Conservation (phyloP, 2,888 invertebrate genomes). For the Xestia ashworthii region DNA sequence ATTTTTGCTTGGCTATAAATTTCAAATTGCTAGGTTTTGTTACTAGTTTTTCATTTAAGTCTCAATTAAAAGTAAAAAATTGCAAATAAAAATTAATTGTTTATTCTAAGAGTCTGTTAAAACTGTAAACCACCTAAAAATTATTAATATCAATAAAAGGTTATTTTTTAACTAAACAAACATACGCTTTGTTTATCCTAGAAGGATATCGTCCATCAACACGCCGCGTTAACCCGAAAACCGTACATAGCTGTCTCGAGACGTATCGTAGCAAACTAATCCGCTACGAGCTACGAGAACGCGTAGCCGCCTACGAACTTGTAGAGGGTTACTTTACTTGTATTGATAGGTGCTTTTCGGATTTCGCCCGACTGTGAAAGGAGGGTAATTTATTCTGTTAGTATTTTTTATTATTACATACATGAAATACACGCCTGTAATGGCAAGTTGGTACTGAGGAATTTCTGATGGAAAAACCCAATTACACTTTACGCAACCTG, state of each 20-base stretch:
- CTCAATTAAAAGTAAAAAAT: background rate
- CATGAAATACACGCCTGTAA: no score
- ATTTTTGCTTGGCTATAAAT: background rate
- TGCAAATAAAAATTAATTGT: background rate
- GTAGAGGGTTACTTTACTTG: background rate
- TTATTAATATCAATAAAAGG: background rate
- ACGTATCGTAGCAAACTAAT: slow-evolving; percentile 54
- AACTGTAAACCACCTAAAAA: background rate
- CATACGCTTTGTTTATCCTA: background rate
- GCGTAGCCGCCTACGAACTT: slow-evolving; percentile 32
- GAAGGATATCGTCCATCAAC: slow-evolving; percentile 1
- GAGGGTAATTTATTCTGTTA: background rate
- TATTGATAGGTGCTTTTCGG: background rate
- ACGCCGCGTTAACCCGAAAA: slow-evolving; percentile 23
- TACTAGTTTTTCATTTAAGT: background rate
- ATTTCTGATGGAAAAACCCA: no score
- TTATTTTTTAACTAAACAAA: background rate
- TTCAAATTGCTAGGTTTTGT: background rate
- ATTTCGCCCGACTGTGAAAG: background rate
- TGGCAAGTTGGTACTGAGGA: no score
- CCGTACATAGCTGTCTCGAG: slow-evolving; percentile 44
- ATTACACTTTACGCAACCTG: no score
- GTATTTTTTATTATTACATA: background rate
- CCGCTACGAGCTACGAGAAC: slow-evolving; percentile 54
- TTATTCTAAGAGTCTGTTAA: background rate